These are phyloP conservation scores for Lamellibrachia satsuma DNA, from an alignment of 2,888 invertebrate genomes.

Conservation along the genomic window DNA sequence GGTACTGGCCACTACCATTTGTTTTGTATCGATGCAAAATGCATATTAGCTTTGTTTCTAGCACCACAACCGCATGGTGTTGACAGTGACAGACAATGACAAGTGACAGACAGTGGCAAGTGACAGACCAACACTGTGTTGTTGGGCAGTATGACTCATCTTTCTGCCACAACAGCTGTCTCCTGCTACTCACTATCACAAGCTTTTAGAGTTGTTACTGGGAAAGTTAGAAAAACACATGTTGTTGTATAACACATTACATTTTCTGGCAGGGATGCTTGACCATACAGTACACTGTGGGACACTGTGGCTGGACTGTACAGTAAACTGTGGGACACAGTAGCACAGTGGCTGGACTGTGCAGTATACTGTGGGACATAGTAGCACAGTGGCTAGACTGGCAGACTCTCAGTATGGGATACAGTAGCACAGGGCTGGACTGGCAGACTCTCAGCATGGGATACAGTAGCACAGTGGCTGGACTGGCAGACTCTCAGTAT, in stretches of 20 bases:
- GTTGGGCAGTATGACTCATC: neutral
- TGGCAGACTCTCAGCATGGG: too few species aligned
- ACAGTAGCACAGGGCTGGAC: too few species aligned
- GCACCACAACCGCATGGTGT: neutral
- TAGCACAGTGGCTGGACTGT: too few species aligned
- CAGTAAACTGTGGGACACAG: too few species aligned
- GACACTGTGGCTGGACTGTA: too few species aligned
- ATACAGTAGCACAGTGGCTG: too few species aligned
- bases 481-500: too few species aligned
- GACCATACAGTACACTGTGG: neutral
- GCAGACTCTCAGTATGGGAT: too few species aligned
- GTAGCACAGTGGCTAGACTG: too few species aligned
- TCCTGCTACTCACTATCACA: neutral
- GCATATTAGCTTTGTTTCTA: neutral
- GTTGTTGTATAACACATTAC: neutral
- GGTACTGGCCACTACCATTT: neutral
- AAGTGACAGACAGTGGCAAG: neutral
- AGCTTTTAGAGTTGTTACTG: neutral
- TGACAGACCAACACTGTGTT: neutral
- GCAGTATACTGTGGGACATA: too few species aligned
- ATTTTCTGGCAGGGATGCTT: neutral
- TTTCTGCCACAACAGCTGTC: neutral
- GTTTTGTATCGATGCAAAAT: neutral
- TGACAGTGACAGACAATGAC: neutral
- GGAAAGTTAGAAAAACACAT: neutral